phyloP scores from a whole-genome alignment of 1,140 invertebrate species.

The Daktulosphaira vitifoliae region DNA sequence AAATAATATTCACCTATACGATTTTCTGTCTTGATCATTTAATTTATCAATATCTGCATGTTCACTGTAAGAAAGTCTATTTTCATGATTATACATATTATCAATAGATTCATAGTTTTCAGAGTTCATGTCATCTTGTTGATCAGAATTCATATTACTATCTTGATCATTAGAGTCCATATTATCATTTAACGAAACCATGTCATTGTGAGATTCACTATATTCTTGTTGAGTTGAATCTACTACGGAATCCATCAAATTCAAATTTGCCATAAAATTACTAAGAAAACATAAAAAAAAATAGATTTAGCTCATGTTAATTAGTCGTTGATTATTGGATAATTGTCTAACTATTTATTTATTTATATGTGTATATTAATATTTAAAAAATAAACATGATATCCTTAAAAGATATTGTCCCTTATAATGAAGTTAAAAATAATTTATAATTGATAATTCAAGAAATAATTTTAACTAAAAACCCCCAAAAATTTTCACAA shows the following conservation, averaged over 20 bases:
- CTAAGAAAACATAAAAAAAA: no score
- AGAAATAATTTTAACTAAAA: no score
- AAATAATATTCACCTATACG: slow-evolving; percentile 18
- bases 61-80: slow-evolving; percentile 7
- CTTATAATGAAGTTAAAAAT: no score
- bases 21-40: slow-evolving; percentile 15
- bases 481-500: no score
- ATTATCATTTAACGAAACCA: slow-evolving; percentile 19
- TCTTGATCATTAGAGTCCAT: slow-evolving; percentile 28
- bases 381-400: no score
- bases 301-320: no score
- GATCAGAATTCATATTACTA: slow-evolving; percentile 29
- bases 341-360: no score
- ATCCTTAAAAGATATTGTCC: no score
- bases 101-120: background rate
- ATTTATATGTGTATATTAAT: no score
- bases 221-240: slow-evolving; percentile 29
- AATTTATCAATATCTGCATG: slow-evolving; percentile 19
- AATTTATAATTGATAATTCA: no score
- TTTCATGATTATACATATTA: slow-evolving; percentile 18
- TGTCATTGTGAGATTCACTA: slow-evolving; percentile 20
- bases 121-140: slow-evolving; percentile 25
- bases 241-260: slow-evolving; percentile 20
- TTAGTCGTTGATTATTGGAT: no score
- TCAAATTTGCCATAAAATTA: slow-evolving; percentile 16